Conservation (phyloP, 2,888 invertebrate genomes). For the Acanthopleura granulata region DNA sequence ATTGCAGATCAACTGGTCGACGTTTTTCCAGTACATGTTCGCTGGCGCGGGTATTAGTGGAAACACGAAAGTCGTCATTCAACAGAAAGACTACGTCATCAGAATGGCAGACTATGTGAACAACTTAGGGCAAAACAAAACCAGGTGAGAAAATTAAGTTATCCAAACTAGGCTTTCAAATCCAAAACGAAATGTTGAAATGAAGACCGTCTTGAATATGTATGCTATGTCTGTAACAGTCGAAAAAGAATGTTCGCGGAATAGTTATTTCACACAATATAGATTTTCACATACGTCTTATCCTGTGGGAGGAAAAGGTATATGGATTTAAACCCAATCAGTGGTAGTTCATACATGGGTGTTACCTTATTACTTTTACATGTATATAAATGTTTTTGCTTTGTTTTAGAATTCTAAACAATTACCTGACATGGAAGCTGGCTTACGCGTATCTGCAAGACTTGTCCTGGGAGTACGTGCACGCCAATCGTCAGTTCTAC, state of each 20-base stretch:
- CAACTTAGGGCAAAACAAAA: conserved; percentile 39
- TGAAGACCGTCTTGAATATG: too few relatives aligned
- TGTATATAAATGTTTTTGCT: neutral
- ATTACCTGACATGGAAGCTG: conserved; percentile 76
- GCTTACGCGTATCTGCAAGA: conserved; percentile 74
- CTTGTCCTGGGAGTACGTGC: conserved; percentile 71
- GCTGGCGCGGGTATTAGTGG: conserved; percentile 70
- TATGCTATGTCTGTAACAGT: too few relatives aligned
- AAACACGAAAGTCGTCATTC: conserved; percentile 73
- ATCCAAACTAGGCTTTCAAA: too few relatives aligned
- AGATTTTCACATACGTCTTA: too few relatives aligned
- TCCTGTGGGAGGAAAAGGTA: too few relatives aligned
- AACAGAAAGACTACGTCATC: conserved; percentile 72
- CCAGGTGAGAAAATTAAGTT: conserved; percentile 35
- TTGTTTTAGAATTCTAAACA: conserved; percentile 72
- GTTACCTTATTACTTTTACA: neutral
- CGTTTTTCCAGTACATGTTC: conserved; percentile 53
- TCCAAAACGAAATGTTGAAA: too few relatives aligned
- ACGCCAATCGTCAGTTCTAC: conserved; percentile 52
- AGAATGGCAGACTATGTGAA: conserved; percentile 69
- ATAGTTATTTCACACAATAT: too few relatives aligned
- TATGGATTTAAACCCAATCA: too few relatives aligned
- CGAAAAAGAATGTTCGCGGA: too few relatives aligned
- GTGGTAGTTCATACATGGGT: neutral
- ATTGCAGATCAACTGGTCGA: conserved; percentile 55